A percentile compares a stretch with the other conserved stretches of the same genome.
Evolutionary conservation across 2,888 invertebrate species (phyloP).

Genomic region (Phanerotoma sp.): DNA sequence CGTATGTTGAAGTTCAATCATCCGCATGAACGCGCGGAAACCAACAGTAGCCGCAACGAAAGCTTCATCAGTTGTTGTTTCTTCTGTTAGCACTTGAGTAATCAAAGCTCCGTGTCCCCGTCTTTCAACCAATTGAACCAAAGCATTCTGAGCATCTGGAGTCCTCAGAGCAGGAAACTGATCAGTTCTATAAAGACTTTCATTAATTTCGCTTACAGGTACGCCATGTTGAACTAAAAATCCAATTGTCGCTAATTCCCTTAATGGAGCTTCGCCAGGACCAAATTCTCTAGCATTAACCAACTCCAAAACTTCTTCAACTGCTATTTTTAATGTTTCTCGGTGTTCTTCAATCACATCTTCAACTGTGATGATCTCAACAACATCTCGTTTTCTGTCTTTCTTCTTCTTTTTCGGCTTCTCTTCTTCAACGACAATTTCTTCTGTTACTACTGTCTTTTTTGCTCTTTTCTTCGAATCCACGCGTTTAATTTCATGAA

Average conservation of each 20-base stretch:
- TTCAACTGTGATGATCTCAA: conserved; percentile 61
- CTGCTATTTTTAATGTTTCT: conserved; percentile 68
- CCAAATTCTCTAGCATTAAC: conserved; percentile 79
- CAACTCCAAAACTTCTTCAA: conserved; percentile 72
- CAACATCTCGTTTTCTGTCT: conserved; percentile 55
- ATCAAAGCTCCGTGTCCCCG: conserved; percentile 80
- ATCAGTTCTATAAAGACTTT: conserved; percentile 73
- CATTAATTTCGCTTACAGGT: conserved; percentile 72
- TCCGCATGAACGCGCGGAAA: conserved; percentile 81
- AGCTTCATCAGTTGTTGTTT: conserved; percentile 75
- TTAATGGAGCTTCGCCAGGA: conserved; percentile 74
- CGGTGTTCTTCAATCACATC: conserved; percentile 63
- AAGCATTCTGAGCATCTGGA: conserved; percentile 80
- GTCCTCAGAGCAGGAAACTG: conserved; percentile 77
- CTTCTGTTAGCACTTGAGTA: conserved; percentile 79
- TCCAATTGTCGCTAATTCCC: conserved; percentile 82
- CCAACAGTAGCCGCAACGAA: conserved; percentile 78
- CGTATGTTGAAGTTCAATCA: conserved; percentile 78
- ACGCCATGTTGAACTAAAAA: conserved; percentile 76
- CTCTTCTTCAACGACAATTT: conserved; percentile 41
- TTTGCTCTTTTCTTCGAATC: conserved; percentile 49
- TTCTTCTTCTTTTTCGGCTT: conserved; percentile 46
- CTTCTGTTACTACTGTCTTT: conserved; percentile 42
- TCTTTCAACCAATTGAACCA: conserved; percentile 81
- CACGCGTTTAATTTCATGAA: conserved; percentile 56